Conservation (phyloP, 2,113 vertebrate genomes). For the Oreochromis tanganicae region DNA sequence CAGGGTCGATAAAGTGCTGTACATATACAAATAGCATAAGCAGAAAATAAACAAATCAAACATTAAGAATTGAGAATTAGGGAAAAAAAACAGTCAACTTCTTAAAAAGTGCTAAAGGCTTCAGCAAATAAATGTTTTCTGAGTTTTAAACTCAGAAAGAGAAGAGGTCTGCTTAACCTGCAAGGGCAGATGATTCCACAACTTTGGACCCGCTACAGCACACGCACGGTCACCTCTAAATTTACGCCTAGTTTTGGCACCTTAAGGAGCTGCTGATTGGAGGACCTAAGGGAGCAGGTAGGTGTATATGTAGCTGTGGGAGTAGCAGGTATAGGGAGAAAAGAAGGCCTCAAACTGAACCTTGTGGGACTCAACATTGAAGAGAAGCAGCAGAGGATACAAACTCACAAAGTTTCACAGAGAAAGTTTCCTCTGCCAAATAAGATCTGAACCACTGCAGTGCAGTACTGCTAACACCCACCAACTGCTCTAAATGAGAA, state of each 20-base stretch:
- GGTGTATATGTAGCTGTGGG: too few relatives aligned
- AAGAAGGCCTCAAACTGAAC: neutral
- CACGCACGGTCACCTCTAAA: rapidly evolving
- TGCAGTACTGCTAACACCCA: neutral
- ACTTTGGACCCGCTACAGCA: neutral
- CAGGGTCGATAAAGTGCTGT: neutral
- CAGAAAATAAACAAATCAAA: neutral
- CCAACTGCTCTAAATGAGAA: neutral
- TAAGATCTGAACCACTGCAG: neutral
- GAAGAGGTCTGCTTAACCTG: neutral
- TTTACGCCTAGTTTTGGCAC: neutral
- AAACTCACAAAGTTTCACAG: neutral
- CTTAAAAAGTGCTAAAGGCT: neutral
- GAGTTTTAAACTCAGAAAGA: neutral
- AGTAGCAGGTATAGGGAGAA: neutral
- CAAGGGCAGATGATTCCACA: neutral
- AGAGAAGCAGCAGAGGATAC: neutral
- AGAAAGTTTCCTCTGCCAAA: neutral
- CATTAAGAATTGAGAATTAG: neutral
- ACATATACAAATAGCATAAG: neutral
- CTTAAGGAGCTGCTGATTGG: neutral
- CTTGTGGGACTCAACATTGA: neutral
- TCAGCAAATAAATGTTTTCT: neutral
- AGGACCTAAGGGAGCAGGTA: neutral
- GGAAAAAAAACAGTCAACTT: neutral